Conservation (phyloP, 2,888 invertebrate species). For the Brachyopa scutellaris region DNA sequence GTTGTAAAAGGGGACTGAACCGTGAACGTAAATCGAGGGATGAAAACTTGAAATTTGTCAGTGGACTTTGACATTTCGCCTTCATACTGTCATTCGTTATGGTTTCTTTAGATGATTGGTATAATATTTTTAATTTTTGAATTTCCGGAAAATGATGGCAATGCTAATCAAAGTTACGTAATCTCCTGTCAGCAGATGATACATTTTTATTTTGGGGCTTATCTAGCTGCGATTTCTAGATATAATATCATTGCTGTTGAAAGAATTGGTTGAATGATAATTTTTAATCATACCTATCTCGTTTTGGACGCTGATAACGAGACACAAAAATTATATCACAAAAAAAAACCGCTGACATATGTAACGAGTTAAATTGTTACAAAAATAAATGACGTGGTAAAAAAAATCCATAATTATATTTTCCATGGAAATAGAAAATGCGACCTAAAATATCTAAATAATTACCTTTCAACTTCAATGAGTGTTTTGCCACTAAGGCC, state of each 20-base stretch:
- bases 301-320: too few species aligned
- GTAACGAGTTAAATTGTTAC: too few species aligned
- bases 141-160: constrained; percentile 22
- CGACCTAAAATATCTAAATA: too few species aligned
- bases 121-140: neutral
- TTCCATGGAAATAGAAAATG: too few species aligned
- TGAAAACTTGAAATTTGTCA: constrained; percentile 35
- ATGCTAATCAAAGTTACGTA: neutral
- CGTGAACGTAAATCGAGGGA: constrained; percentile 23
- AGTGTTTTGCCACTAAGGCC: too few species aligned
- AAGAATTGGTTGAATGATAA: too few species aligned
- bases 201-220: neutral
- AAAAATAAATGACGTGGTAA: too few species aligned
- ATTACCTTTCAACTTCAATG: too few species aligned
- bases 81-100: constrained; percentile 28
- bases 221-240: neutral
- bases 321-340: too few species aligned
- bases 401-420: too few species aligned
- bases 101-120: constrained; percentile 14
- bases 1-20: constrained; percentile 30
- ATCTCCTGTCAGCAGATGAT: neutral
- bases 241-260: neutral
- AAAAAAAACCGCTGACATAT: too few species aligned
- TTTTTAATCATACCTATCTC: too few species aligned
- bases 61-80: constrained; percentile 24